phyloP scores from a whole-genome alignment of 2,113 vertebrate species.

The Pygoscelis antarcticus region DNA sequence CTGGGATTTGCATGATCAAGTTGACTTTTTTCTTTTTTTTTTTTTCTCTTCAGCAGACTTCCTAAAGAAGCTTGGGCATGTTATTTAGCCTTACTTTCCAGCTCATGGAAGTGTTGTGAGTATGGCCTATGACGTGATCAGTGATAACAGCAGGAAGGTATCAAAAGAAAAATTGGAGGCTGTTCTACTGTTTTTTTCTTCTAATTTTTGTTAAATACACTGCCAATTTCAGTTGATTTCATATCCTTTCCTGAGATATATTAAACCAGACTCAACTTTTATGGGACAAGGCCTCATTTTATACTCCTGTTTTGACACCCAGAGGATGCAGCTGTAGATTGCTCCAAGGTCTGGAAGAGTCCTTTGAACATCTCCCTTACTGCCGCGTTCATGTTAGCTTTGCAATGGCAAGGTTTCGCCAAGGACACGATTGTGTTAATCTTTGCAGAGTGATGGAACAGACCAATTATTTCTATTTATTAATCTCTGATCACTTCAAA shows the following conservation, averaged over 20 bases:
- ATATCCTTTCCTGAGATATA: neutral
- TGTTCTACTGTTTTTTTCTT: neutral
- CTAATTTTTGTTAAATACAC: neutral
- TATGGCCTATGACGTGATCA: neutral
- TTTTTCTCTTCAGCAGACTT: neutral
- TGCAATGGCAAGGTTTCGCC: neutral
- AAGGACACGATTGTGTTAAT: neutral
- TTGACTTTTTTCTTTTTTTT: neutral
- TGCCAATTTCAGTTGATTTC: neutral
- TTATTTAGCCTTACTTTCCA: neutral
- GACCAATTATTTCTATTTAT: constrained; percentile 29
- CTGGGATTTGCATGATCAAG: neutral
- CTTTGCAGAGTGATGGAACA: neutral
- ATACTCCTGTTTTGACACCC: neutral
- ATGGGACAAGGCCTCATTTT: neutral
- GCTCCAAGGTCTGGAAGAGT: neutral
- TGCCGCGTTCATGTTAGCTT: neutral
- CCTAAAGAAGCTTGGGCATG: neutral
- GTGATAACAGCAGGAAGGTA: neutral
- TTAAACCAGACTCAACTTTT: neutral
- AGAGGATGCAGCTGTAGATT: neutral
- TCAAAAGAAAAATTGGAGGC: neutral
- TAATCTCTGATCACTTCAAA: constrained; percentile 27
- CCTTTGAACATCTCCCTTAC: neutral
- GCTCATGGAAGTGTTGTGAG: neutral